Conservation (phyloP, 1,140 invertebrate species). For the Drosophila bocqueti region DNA sequence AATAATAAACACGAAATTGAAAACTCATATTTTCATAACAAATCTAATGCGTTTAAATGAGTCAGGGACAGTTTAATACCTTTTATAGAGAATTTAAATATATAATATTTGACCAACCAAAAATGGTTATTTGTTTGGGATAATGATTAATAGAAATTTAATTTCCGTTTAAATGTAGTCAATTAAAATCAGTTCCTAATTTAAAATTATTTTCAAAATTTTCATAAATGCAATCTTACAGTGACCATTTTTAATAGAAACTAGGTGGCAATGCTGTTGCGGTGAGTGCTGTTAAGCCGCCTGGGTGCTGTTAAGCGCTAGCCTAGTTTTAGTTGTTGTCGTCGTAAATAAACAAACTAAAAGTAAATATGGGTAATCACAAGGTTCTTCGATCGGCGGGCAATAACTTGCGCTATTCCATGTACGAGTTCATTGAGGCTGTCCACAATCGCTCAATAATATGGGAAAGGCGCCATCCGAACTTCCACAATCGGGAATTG, state of each 20-base stretch:
- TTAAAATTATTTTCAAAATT: neutral
- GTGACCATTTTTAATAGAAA: neutral
- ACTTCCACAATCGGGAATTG: conserved; percentile 69
- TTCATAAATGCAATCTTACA: neutral
- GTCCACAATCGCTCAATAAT: conserved; percentile 59
- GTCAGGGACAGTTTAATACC: neutral
- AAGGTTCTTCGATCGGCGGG: conserved; percentile 66
- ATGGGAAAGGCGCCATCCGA: conserved; percentile 64
- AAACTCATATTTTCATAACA: conserved; percentile 69
- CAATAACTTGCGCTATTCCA: conserved; percentile 63
- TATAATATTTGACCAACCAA: neutral
- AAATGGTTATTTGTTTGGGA: neutral
- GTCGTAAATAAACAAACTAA: conserved; percentile 34
- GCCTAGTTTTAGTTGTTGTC: conserved; percentile 23
- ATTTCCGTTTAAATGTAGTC: no score
- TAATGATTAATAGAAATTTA: no score
- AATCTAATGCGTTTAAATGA: conserved; percentile 10
- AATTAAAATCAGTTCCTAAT: neutral
- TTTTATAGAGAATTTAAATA: neutral
- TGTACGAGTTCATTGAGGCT: conserved; percentile 78
- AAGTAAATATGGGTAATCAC: conserved; percentile 65
- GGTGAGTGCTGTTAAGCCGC: conserved; percentile 4
- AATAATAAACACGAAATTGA: conserved; percentile 59
- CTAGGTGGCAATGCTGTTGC: conserved; percentile 11
- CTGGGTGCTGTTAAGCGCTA: conserved; percentile 20